Evolutionary conservation across 2,888 invertebrate genomes (phyloP).

Genomic region (Drosophila paranaensis): DNA sequence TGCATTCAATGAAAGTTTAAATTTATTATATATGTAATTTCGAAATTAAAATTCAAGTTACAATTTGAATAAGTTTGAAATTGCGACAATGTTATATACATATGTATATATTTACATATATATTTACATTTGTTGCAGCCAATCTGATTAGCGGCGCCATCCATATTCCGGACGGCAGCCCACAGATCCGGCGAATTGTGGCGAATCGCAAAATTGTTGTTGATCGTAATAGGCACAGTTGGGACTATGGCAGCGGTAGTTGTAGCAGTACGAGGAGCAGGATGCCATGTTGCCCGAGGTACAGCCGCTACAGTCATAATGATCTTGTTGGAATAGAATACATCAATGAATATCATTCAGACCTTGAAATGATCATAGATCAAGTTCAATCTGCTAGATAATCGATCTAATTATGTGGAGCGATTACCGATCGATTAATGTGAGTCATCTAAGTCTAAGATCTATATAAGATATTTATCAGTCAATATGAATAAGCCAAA

Average conservation of each 20-base stretch:
- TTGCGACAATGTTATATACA: too few relatives aligned
- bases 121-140: neutral
- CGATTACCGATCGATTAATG: too few relatives aligned
- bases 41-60: too few relatives aligned
- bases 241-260: conserved; percentile 57
- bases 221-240: conserved; percentile 72
- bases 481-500: too few relatives aligned
- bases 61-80: too few relatives aligned
- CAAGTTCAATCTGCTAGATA: neutral
- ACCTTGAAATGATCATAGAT: neutral
- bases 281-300: conserved; percentile 18
- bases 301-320: conserved; percentile 77
- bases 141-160: conserved; percentile 45
- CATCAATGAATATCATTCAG: neutral
- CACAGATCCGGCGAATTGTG: conserved; percentile 34
- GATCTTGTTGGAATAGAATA: conserved; percentile 7
- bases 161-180: conserved; percentile 72
- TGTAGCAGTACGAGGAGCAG: conserved; percentile 74
- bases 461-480: too few relatives aligned
- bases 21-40: too few relatives aligned
- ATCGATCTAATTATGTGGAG: too few relatives aligned
- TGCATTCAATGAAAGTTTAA: too few relatives aligned
- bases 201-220: conserved; percentile 56
- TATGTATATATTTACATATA: too few relatives aligned
- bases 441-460: too few relatives aligned